These are phyloP conservation scores for Drosophila paracracens DNA, from an alignment of 2,888 invertebrate genomes.

Conservation along the genomic window DNA sequence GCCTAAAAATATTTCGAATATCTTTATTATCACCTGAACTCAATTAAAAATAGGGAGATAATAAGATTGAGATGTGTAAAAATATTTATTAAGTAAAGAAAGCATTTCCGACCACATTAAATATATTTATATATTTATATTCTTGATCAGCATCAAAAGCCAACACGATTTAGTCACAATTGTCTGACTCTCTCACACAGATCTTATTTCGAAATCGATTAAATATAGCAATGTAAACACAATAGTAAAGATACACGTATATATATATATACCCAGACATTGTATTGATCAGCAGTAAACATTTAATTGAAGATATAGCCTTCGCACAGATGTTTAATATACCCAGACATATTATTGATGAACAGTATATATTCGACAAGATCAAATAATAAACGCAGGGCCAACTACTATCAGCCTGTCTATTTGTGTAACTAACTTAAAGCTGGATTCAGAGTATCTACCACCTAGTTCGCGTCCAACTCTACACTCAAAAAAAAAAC, in stretches of 20 bases:
- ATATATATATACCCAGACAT: too few species aligned
- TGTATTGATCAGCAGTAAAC: fast-evolving
- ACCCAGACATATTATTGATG: not conserved
- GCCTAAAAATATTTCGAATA: too few species aligned
- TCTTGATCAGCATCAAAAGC: not conserved
- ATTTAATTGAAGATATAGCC: not conserved
- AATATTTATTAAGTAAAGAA: not conserved
- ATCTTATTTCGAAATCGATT: not conserved
- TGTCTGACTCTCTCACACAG: not conserved
- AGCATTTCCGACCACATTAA: too few species aligned
- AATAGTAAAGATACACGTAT: not conserved
- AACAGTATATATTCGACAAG: not conserved
- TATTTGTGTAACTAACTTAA: not conserved
- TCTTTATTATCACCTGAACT: not conserved
- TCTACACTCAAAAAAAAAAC: not conserved
- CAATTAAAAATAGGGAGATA: not conserved
- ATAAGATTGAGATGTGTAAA: not conserved
- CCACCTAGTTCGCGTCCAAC: not conserved
- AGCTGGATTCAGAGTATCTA: not conserved
- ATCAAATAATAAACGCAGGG: not conserved
- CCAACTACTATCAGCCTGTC: not conserved
- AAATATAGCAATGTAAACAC: not conserved
- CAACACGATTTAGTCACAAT: not conserved
- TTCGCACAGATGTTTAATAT: too few species aligned
- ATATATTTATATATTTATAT: not conserved